Base-by-base conservation (phyloP, 2,113 vertebrate species). In the Mugil cephalus region DNA sequence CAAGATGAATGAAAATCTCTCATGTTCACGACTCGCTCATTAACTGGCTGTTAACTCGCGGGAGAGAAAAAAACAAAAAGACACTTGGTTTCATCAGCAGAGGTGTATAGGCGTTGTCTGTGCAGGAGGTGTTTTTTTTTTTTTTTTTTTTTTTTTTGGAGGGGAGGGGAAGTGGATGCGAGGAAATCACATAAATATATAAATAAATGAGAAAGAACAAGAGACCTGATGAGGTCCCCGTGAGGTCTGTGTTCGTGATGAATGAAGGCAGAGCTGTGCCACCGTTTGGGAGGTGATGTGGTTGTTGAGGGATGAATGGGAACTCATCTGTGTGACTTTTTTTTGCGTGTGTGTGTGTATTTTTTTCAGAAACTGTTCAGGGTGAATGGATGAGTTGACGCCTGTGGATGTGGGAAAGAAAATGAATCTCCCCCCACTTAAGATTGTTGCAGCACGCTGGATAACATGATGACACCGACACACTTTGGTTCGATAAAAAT, bases 81-180 rank as follows among this genome's bases (percentile, higher is more conserved):
- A 84, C 84, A 77, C 78, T 58, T 86, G 81, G 84, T 89, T 82
- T 85, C 84, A 83, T 91, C 87, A 86, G 81, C 83, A 63, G 61
- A 70, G 24, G 24, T n/a, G 21, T 62, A 56, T 69, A 79, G 79
- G 85, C 79, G 84, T 72, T 59, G 76, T 76, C 34, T 56, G 54
- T n/a, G 51, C 7, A 65, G 0, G 9, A 77, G 66, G 59, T 69
- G 79, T 24, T 30, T 30, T 30, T 30, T 30, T 30, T 30, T 30
- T 30, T 30, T 30, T 30, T 30, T 30, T 30, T 30, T 11, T 48
- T 48, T 48, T 48, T 47, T 24, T 62, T 58, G 8, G 7, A 59
- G 45, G 2, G 65, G 36, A 30, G 45, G 18, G 13, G 8, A 46
- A 8, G 5, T 39, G 50, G 18, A 39, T 17, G 39, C 13, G 30